These are phyloP conservation scores for Leptinotarsa peninsularis DNA, from an alignment of 2,888 invertebrate species.

Conservation along the genomic window DNA sequence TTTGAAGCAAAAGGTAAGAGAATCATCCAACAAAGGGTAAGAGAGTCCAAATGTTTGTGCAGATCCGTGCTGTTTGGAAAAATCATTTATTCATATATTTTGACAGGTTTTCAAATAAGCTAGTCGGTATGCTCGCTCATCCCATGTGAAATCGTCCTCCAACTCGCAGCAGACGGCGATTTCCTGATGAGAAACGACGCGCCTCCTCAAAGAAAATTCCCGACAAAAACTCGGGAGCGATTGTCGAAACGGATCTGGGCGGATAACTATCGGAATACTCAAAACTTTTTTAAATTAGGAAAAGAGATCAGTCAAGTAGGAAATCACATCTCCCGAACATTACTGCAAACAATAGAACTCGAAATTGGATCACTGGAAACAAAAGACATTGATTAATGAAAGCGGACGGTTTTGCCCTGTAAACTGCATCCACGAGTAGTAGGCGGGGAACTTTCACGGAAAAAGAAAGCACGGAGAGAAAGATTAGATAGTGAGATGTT, in stretches of 20 bases:
- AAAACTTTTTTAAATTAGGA: slow-evolving; percentile 56
- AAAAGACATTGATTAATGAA: slow-evolving; percentile 65
- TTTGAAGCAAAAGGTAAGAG: no score
- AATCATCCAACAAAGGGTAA: no score
- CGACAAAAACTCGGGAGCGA: slow-evolving; percentile 17
- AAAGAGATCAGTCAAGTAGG: slow-evolving; percentile 55
- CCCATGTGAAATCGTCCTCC: no score
- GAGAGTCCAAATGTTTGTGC: no score
- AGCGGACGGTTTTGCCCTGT: slow-evolving; percentile 59
- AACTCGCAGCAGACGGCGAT: neutral
- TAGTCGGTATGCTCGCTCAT: no score
- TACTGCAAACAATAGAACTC: slow-evolving; percentile 61
- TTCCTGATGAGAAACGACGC: neutral
- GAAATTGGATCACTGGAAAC: slow-evolving; percentile 65
- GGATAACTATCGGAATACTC: slow-evolving; percentile 41
- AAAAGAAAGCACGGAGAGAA: neutral
- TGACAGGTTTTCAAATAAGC: no score
- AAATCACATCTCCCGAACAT: slow-evolving; percentile 60
- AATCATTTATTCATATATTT: no score
- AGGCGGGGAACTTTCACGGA: neutral
- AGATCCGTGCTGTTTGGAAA: no score
- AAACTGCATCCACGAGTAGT: slow-evolving; percentile 58
- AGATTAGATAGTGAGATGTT: no score
- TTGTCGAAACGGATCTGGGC: slow-evolving; percentile 26
- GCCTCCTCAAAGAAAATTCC: neutral